Evolutionary conservation across 1,140 invertebrate genomes (phyloP).

Genomic region (Orussus abietinus): DNA sequence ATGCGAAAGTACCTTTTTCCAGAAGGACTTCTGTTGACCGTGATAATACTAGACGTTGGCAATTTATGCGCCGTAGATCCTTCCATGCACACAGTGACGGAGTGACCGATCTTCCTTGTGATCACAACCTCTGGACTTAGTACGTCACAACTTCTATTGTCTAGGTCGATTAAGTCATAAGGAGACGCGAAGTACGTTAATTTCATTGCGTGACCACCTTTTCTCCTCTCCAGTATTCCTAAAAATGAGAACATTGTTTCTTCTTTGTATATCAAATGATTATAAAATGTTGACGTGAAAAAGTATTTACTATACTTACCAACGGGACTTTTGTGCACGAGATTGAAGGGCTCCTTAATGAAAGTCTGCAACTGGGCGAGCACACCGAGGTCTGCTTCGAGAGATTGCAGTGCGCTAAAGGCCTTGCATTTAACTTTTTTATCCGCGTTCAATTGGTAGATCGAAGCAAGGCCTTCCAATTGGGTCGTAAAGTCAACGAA

Average conservation of each 20-base stretch:
- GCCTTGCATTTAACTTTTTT: conserved; percentile 93
- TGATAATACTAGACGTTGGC: conserved; percentile 78
- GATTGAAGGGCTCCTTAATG: conserved; percentile 78
- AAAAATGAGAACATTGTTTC: conserved; percentile 2
- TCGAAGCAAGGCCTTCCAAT: conserved; percentile 83
- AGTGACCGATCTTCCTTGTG: conserved; percentile 73
- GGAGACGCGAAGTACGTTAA: conserved; percentile 94
- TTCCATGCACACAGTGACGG: conserved; percentile 86
- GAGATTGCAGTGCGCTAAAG: conserved; percentile 83
- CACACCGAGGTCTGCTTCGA: conserved; percentile 87
- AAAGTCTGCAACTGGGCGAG: conserved; percentile 77
- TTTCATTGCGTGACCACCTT: conserved; percentile 87
- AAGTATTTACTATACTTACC: conserved; percentile 52
- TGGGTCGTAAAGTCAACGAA: conserved; percentile 92
- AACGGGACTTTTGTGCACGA: conserved; percentile 87
- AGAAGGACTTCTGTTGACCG: conserved; percentile 66
- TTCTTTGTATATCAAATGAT: conserved; percentile 2
- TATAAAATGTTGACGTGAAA: conserved; percentile 7
- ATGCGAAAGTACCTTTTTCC: conserved; percentile 68
- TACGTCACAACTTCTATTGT: conserved; percentile 67
- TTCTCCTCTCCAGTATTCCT: conserved; percentile 67
- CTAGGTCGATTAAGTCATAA: conserved; percentile 82
- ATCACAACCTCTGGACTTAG: conserved; percentile 71
- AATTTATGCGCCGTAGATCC: conserved; percentile 84
- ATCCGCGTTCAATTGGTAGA: conserved; percentile 91